Base-by-base conservation (phyloP, 2,113 vertebrate species). In the Pygoscelis antarcticus region DNA sequence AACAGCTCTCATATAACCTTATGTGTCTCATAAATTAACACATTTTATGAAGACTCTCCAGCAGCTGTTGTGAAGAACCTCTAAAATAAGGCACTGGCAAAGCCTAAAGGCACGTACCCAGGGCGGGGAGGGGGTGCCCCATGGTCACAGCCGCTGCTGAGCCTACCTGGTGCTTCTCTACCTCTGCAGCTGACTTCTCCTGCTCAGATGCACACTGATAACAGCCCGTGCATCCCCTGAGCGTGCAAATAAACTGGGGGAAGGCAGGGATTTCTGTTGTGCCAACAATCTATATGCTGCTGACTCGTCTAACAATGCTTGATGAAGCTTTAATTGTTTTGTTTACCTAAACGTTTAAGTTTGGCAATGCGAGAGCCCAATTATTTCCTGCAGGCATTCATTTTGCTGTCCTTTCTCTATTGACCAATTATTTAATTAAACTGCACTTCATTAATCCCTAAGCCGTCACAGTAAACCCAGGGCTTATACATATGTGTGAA, bases 391-490 rank as follows among this genome's bases (percentile, higher is more conserved):
- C 93, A 96, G 94, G 95, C 96, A 96, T 96, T 98, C 93, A 92
- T 90, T 97, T 95, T 44, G 71, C 89, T 93, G 91, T 88, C 97
- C 87, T 87, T 93, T 96, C 93, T 96, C 92, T 97, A 97, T 97
- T 98, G 97, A 98, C 97, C 97, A 97, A 98, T 97, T 98, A 97
- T 98, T 98, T 98, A 98, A 98, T 98, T 98, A 98, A 97, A 98
- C 89, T 75, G 97, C 97, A 98, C 95, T 98, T 98, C 96, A 98
- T 98, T 98, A 98, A 98, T 98, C 92, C 87, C 94, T 90, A 91
- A 97, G 64, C 92, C 96, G 40, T 91, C 87, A 82, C 80, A 89
- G 90, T 68, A 86, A 97, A 97, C 93, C 96, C 76, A 55, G 52
- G 21, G 66, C 68, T 96, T 93, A 92, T 52, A 88, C 87, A 80